phyloP scores from a whole-genome alignment of 2,113 vertebrate species.

The Amazona guildingii region DNA sequence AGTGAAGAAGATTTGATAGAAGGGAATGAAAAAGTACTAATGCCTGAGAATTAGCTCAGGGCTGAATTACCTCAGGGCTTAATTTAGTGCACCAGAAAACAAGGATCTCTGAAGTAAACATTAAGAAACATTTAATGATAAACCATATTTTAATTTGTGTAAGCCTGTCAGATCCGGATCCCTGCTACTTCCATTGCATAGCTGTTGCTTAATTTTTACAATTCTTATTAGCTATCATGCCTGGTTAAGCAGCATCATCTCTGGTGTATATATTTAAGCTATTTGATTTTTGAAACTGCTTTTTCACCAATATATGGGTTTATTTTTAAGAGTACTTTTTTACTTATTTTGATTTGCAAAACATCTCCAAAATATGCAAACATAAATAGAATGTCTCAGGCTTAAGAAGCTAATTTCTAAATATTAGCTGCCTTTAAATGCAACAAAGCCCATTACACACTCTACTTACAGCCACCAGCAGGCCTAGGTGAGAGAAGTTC shows the following conservation, averaged over 20 bases:
- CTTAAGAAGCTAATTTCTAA: background rate
- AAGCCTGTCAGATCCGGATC: background rate
- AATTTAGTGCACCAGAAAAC: background rate
- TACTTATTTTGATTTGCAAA: background rate
- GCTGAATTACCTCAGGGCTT: background rate
- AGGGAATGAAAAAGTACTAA: background rate
- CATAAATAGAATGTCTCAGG: background rate
- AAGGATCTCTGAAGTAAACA: background rate
- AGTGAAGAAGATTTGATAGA: background rate
- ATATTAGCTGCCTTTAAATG: background rate
- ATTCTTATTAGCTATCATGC: background rate
- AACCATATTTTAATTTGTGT: background rate
- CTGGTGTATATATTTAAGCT: background rate
- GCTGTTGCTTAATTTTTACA: background rate
- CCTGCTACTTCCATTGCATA: background rate
- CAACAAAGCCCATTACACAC: background rate
- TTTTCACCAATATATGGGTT: background rate
- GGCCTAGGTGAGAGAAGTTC: background rate
- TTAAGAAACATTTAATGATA: background rate
- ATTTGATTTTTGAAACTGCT: background rate
- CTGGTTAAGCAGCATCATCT: background rate
- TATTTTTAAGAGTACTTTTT: background rate
- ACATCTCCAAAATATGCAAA: background rate
- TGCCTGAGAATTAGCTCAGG: background rate
- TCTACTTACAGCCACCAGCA: background rate